phyloP scores from a whole-genome alignment of 2,888 invertebrate species.

The Temnothorax ravouxi region DNA sequence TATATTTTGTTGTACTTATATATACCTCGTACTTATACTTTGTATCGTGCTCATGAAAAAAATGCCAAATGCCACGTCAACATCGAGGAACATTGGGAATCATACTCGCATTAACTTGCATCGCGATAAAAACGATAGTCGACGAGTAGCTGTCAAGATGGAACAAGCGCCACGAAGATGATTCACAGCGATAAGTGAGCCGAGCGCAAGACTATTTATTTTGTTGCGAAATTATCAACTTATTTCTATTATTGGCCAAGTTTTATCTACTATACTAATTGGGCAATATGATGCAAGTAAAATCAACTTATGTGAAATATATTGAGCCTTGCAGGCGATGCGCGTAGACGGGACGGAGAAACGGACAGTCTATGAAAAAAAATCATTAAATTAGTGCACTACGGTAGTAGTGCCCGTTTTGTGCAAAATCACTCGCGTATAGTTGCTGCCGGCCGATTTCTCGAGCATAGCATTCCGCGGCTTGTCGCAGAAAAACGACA shows the following conservation, averaged over 20 bases:
- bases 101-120: conserved; percentile 54
- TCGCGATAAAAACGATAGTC: conserved; percentile 65
- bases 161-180: conserved; percentile 65
- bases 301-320: background rate
- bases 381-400: conserved; percentile 1
- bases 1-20: background rate
- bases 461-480: conserved; percentile 53
- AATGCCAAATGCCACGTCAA: conserved; percentile 33
- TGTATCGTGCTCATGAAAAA: background rate
- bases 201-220: conserved; percentile 18
- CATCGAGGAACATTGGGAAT: conserved; percentile 45
- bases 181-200: conserved; percentile 69
- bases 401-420: background rate
- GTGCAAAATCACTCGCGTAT: conserved; percentile 61
- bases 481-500: conserved; percentile 48
- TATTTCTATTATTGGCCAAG: background rate
- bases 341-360: background rate
- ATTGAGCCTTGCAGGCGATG: background rate
- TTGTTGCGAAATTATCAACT: conserved; percentile 32
- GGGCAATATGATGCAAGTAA: background rate
- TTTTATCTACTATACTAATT: background rate
- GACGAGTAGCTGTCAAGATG: conserved; percentile 64
- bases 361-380: background rate
- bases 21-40: background rate
- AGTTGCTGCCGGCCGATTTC: conserved; percentile 53